Percentiles rank a stretch among this genome's conserved stretches.
Conservation (phyloP, 2,113 vertebrate genomes). For the Triplophysa rosa region DNA sequence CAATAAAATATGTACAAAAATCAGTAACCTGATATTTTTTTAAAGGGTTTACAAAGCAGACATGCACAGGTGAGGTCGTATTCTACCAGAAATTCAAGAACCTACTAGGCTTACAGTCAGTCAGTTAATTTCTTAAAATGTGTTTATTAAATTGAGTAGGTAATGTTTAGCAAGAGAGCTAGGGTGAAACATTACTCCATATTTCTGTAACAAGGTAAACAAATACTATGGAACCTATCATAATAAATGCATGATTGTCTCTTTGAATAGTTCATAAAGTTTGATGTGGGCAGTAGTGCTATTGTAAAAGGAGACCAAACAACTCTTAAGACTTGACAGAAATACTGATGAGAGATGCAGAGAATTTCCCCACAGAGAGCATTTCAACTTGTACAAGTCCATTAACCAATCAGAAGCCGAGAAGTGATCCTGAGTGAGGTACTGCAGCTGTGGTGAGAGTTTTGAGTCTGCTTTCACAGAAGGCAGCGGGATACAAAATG, state of each 20-base stretch:
- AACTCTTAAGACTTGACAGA: constrained; percentile 60
- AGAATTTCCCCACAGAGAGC: constrained; percentile 37
- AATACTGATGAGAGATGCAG: constrained; percentile 38
- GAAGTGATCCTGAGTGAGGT: constrained; percentile 28
- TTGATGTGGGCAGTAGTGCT: neutral
- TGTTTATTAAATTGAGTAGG: constrained; percentile 31
- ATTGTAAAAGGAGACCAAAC: constrained; percentile 44
- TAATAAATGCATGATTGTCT: constrained; percentile 4
- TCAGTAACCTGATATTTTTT: constrained; percentile 15
- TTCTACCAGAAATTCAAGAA: neutral
- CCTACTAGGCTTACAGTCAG: neutral
- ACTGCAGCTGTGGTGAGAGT: constrained; percentile 45
- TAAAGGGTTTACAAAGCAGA: neutral
- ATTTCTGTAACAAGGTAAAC: neutral
- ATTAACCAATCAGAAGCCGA: constrained; percentile 22
- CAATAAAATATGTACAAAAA: neutral
- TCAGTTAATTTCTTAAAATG: constrained; percentile 1
- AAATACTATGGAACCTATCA: neutral
- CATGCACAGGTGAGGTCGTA: neutral
- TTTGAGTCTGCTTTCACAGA: constrained; percentile 58
- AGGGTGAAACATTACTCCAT: constrained; percentile 16
- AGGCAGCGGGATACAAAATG: constrained; percentile 50
- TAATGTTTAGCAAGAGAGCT: constrained; percentile 6
- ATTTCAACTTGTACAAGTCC: constrained; percentile 23
- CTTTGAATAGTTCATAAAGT: constrained; percentile 2